phyloP scores from a whole-genome alignment of 2,797 vertebrate species.

The Selene dorsalis region DNA sequence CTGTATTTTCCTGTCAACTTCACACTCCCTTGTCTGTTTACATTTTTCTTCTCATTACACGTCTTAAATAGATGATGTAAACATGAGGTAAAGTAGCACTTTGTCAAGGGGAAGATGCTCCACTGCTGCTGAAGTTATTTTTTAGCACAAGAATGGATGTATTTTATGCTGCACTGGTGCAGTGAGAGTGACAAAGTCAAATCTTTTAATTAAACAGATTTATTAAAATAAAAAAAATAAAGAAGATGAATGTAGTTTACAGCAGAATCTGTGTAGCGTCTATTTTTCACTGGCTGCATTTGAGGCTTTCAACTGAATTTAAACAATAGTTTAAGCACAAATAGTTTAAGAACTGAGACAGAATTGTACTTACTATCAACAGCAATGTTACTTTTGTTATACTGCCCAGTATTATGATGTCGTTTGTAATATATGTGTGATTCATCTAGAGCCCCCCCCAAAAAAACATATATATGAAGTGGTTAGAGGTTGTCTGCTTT shows the following conservation, averaged over 20 bases:
- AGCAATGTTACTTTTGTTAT: not conserved
- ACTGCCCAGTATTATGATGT: constrained; percentile 30
- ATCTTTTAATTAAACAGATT: not conserved
- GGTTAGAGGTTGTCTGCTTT: not conserved
- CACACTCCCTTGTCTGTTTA: constrained; percentile 10
- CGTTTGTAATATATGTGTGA: constrained; percentile 27
- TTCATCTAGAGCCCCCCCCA: constrained; percentile 13
- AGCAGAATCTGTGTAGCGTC: not conserved
- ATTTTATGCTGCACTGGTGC: not conserved
- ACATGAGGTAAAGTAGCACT: constrained; percentile 25
- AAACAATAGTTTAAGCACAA: too few species aligned
- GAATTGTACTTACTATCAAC: not conserved
- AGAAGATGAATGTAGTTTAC: constrained; percentile 16
- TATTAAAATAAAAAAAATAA: not conserved
- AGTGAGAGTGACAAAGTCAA: not conserved
- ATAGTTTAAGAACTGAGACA: not conserved
- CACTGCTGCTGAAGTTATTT: not conserved
- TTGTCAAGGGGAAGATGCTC: constrained; percentile 54
- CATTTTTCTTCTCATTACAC: constrained; percentile 7
- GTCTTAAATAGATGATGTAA: not conserved
- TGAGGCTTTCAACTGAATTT: not conserved
- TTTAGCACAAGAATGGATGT: not conserved
- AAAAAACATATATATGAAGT: not conserved
- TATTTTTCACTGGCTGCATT: not conserved
- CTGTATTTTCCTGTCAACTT: not conserved